phyloP scores from a whole-genome alignment of 1,140 invertebrate species.

The Drosophila repletoides region DNA sequence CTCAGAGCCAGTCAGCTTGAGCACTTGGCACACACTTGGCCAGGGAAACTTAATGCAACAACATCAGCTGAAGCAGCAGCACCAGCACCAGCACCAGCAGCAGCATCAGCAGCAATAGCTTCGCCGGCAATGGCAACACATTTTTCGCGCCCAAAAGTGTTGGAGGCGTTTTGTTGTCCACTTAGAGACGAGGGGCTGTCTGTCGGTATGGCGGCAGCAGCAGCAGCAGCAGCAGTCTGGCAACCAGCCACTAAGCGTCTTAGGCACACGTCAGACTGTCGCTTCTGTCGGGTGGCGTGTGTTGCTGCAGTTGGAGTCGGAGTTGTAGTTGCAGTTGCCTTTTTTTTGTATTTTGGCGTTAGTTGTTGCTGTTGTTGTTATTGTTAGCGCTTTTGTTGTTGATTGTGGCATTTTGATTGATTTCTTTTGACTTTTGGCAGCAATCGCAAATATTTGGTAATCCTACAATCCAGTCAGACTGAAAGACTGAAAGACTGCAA shows the following conservation, averaged over 20 bases:
- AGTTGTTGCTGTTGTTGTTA: conserved; percentile 22
- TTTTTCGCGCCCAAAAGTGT: conserved; percentile 78
- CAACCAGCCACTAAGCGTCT: conserved; percentile 72
- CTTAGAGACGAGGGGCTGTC: conserved; percentile 65
- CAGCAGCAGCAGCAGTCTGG: conserved; percentile 13
- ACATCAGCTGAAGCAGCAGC: conserved; percentile 38
- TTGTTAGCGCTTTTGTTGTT: conserved; percentile 53
- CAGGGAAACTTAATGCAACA: conserved; percentile 42
- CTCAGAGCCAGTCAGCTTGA: conserved; percentile 20
- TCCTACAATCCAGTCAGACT: conserved; percentile 49
- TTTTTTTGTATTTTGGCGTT: conserved; percentile 44
- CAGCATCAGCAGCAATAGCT: conserved; percentile 33
- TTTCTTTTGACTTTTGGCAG: conserved; percentile 78
- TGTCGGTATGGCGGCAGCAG: background rate
- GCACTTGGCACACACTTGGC: conserved; percentile 59
- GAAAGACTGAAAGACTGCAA: conserved; percentile 57
- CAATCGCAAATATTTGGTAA: conserved; percentile 79
- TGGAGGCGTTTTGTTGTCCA: conserved; percentile 79
- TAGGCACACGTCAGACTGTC: conserved; percentile 76
- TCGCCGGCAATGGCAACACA: conserved; percentile 66
- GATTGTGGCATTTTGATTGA: conserved; percentile 81
- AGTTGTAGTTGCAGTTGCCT: conserved; percentile 18
- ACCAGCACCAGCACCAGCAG: conserved; percentile 3
- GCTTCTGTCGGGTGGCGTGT: conserved; percentile 67
- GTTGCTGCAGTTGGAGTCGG: conserved; percentile 31